Evolutionary conservation across 2,113 vertebrate genomes (phyloP), one percentile per base, ranked within the genome.

Genomic region (Cheirogaleus medius): DNA sequence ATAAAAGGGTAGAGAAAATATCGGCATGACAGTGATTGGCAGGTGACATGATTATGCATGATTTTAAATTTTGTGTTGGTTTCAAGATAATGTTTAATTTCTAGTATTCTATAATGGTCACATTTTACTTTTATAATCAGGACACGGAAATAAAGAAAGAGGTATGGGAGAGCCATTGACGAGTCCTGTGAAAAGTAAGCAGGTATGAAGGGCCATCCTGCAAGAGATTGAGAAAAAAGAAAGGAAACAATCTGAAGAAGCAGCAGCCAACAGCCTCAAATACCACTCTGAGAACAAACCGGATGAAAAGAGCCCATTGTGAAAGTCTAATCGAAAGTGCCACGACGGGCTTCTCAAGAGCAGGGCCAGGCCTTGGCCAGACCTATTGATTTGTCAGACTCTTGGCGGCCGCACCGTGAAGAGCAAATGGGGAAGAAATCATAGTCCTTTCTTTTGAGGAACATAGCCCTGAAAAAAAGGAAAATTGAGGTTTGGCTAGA

Each of bases 21-120:
- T 63, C 37, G 88, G 64, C 52, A 6, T 52, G 60, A 74, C 42
- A 25, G 17, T 94, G 89, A 94, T 66, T 15, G 56, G 74, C 52
- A 84, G 68, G 42, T 80, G 42, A n/a, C 17, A 74, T 49, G 47
- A 73, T 80, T 73, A 84, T 68, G 7, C 34, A 29, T 86, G 47
- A 76, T 58, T 88, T 27, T 76, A 52, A 96, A 82, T 90, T 90
- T 82, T 37, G 76, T 80, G 39, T 90, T 94, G 86, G 14, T 96
- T 84, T 92, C 37, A 76, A 87, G 84, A 29, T 58, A 78, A 83
- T 60, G 3, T 60, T 87, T 80, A 52, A 80, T 94, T 87, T 76
- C 5, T 69, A 69, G 39, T n/a, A 76, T 90, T 84, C 66, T 77
- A 23, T 82, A 25, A 69, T 68, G 47, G 20, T 42, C 11, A 29